Conservation (phyloP, 2,113 vertebrate species). For the Entelurus aequoreus region DNA sequence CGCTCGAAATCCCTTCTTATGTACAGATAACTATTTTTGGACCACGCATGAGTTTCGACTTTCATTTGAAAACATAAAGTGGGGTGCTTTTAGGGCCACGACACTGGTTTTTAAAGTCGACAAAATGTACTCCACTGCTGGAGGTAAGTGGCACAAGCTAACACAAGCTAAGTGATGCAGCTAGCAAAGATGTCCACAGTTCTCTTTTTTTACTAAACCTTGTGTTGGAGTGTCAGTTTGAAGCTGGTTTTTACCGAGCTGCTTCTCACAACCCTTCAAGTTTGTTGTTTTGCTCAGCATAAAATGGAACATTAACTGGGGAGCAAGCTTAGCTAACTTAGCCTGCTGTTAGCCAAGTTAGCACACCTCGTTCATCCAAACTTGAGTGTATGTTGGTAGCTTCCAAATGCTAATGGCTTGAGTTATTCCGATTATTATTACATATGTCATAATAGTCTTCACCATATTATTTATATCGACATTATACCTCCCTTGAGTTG, state of each 20-base stretch:
- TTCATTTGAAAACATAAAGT: slow-evolving; percentile 43
- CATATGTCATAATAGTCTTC: background rate
- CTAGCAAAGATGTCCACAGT: slow-evolving; percentile 17
- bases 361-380: slow-evolving; percentile 36
- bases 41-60: slow-evolving; percentile 62
- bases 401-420: background rate
- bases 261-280: background rate
- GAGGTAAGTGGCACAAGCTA: slow-evolving; percentile 64
- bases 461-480: background rate
- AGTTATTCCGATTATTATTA: background rate
- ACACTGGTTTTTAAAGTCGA: slow-evolving; percentile 61
- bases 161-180: slow-evolving; percentile 44
- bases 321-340: slow-evolving; percentile 48
- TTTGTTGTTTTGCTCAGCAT: background rate
- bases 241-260: background rate
- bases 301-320: slow-evolving; percentile 32
- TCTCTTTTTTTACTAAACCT: background rate
- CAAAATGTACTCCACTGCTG: slow-evolving; percentile 75
- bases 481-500: background rate
- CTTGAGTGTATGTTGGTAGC: slow-evolving; percentile 20
- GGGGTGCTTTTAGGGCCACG: slow-evolving; percentile 56
- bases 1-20: slow-evolving; percentile 19
- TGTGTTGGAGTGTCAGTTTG: background rate
- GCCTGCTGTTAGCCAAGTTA: slow-evolving; percentile 49
- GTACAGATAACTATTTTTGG: slow-evolving; percentile 21